Conservation (phyloP, 2,113 vertebrate genomes). For the Marmota monax region DNA sequence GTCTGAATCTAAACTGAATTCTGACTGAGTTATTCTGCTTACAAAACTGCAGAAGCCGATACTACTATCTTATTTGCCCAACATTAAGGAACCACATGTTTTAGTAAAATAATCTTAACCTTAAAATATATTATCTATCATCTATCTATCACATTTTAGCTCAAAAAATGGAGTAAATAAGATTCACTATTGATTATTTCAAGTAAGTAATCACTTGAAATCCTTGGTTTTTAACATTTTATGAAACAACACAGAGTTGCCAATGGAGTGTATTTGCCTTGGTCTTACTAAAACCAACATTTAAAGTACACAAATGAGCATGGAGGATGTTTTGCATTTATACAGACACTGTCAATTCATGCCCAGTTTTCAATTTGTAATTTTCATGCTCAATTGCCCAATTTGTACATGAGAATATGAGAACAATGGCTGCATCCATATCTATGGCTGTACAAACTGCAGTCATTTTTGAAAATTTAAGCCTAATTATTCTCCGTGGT, state of each 20-base stretch:
- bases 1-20: conserved; percentile 13
- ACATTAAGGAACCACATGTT: conserved; percentile 30
- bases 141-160: too few relatives aligned
- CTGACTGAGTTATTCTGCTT: background rate
- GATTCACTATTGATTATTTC: background rate
- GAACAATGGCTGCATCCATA: conserved; percentile 58
- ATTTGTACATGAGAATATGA: conserved; percentile 57
- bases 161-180: background rate
- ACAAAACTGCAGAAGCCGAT: background rate
- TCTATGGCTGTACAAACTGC: conserved; percentile 24
- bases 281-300: conserved; percentile 56
- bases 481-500: conserved; percentile 58
- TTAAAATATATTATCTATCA: conserved; percentile 31
- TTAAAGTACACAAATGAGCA: background rate
- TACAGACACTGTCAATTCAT: conserved; percentile 43
- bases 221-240: background rate
- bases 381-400: conserved; percentile 64
- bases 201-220: conserved; percentile 54
- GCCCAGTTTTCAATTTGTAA: conserved; percentile 57
- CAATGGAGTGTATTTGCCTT: background rate
- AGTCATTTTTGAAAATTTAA: conserved; percentile 58
- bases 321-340: background rate
- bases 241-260: background rate
- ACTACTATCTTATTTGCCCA: conserved; percentile 15
- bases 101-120: background rate